A percentile compares a stretch with the other conserved stretches of the same genome.
Evolutionary conservation across 1,140 invertebrate genomes (phyloP).

Genomic region (Drosophila arizonae): DNA sequence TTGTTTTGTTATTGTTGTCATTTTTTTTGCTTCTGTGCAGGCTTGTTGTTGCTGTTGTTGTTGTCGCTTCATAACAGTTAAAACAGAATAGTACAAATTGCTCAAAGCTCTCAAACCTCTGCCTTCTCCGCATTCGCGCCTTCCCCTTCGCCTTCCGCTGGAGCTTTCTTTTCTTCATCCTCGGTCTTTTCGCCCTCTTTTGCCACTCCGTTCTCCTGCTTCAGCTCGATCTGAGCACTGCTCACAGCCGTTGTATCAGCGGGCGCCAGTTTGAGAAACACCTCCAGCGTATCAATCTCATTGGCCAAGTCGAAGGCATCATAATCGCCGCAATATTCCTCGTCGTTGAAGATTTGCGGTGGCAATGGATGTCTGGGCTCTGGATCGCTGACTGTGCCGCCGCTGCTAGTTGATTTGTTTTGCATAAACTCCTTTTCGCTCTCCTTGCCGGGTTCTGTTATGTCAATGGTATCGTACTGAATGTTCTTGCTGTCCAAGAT

Average conservation of each 20-base stretch:
- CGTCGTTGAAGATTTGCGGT: slow-evolving; percentile 97
- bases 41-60: slow-evolving; percentile 46
- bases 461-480: slow-evolving; percentile 94
- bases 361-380: slow-evolving; percentile 88
- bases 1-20: slow-evolving; percentile 46
- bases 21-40: slow-evolving; percentile 51
- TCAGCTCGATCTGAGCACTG: slow-evolving; percentile 83
- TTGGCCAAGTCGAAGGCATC: slow-evolving; percentile 95
- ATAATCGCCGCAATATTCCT: slow-evolving; percentile 96
- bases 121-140: slow-evolving; percentile 36
- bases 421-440: slow-evolving; percentile 96
- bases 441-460: slow-evolving; percentile 95
- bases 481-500: slow-evolving; percentile 95
- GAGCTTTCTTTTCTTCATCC: slow-evolving; percentile 48
- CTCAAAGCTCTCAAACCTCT: slow-evolving; percentile 71
- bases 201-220: slow-evolving; percentile 75
- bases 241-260: slow-evolving; percentile 82
- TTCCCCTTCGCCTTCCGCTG: slow-evolving; percentile 32
- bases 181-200: slow-evolving; percentile 53
- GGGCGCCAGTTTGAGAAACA: slow-evolving; percentile 89
- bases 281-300: slow-evolving; percentile 94
- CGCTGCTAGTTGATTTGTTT: slow-evolving; percentile 91
- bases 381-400: slow-evolving; percentile 86
- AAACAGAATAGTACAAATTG: slow-evolving; percentile 70
- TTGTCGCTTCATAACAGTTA: slow-evolving; percentile 61